phyloP scores from a whole-genome alignment of 2,888 invertebrate species.

The Eupithecia pulchellata region DNA sequence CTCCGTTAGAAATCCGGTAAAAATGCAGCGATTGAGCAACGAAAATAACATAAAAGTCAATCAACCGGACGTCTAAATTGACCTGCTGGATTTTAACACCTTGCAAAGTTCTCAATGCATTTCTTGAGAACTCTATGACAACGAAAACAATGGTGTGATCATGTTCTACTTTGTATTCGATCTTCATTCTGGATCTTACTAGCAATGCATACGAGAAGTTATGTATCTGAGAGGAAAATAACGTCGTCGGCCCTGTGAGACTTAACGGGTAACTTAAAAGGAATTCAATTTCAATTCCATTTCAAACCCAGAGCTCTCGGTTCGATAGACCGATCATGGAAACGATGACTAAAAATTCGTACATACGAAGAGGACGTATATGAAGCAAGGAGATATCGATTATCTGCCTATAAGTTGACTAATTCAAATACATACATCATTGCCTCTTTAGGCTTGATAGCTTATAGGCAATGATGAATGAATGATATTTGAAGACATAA shows the following conservation, averaged over 20 bases:
- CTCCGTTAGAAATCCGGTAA: no score
- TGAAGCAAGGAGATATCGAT: neutral
- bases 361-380: neutral
- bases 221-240: neutral
- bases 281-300: no score
- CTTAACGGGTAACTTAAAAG: neutral
- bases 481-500: neutral
- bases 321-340: no score
- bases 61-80: neutral
- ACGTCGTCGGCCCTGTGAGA: neutral
- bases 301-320: no score
- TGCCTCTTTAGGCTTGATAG: no score
- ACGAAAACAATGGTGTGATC: slow-evolving; percentile 8
- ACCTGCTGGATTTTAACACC: neutral
- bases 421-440: neutral
- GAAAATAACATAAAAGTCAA: neutral
- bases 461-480: no score
- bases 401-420: no score
- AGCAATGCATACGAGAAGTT: slow-evolving; percentile 10
- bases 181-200: slow-evolving; percentile 11
- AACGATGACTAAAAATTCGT: neutral
- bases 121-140: neutral
- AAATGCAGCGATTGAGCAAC: neutral
- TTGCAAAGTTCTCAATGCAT: neutral
- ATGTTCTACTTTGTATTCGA: slow-evolving; percentile 12